Conservation (phyloP, 2,797 vertebrate genomes). For the Cyprinodon diabolis region DNA sequence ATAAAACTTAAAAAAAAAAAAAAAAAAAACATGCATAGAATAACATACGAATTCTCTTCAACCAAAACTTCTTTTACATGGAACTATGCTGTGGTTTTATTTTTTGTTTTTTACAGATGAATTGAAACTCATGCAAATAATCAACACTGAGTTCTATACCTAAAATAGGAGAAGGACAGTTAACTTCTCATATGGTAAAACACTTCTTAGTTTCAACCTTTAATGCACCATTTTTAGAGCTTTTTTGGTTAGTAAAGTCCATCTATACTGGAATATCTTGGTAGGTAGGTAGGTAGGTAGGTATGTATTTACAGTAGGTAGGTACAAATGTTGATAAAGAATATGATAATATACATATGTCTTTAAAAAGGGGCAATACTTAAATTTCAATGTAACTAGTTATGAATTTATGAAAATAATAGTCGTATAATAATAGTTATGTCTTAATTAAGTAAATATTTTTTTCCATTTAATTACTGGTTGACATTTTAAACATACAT, state of each 20-base stretch:
- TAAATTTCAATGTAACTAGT: too few relatives aligned
- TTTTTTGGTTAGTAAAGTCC: background rate
- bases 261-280: background rate
- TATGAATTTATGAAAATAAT: too few relatives aligned
- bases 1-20: too few relatives aligned
- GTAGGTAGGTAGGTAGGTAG: too few relatives aligned
- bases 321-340: too few relatives aligned
- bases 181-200: background rate
- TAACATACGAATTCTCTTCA: background rate
- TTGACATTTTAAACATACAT: too few relatives aligned
- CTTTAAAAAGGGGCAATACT: too few relatives aligned
- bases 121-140: background rate
- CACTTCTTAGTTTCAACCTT: background rate
- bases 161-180: background rate
- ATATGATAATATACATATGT: too few relatives aligned
- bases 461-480: too few relatives aligned
- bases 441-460: too few relatives aligned
- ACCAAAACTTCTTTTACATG: background rate
- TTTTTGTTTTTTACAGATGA: background rate
- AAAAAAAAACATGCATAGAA: background rate
- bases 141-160: background rate
- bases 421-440: too few relatives aligned
- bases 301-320: background rate
- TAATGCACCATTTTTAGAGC: too few relatives aligned
- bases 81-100: background rate